Evolutionary conservation across 2,113 vertebrate species (phyloP), one percentile per base, ranked within the genome.

Genomic region (Lagopus leucura): DNA sequence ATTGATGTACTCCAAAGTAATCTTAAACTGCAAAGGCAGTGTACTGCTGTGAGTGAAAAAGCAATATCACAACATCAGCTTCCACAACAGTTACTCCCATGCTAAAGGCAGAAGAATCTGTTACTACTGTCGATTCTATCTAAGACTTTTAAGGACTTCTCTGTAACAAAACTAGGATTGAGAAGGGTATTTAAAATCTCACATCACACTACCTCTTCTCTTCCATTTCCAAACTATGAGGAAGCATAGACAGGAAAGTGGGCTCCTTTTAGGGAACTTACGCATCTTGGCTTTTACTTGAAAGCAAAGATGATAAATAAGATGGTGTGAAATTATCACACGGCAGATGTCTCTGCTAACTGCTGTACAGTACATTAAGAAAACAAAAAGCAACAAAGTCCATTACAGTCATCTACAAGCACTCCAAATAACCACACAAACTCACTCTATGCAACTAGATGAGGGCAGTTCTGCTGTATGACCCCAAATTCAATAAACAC

Each of bases 11-110:
- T 71, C 32, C n/a, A 12, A n/a, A 75, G 27, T 9, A 40, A 22
- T 42, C n/a, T 76, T 54, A 60, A 45, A 66, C 25, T 77, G 75
- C 45, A 70, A 82, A 58, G 27, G 48, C 32, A 28, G 63, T 55
- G 30, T 48, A n/a, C 25, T 55, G 1, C 3, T 18, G 16, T 19
- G 60, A 72, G 63, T 74, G 10, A 15, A 24, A 40, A 55, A 32
- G 20, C 27, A 27, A 4, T 12, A 22, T 48, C 47, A 13, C 18
- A 7, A 11, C 0, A 1, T 9, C 3, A 64, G 36, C 42, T 61
- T 76, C 14, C 42, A 74, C 28, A 58, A 25, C 58, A 43, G 40
- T 5, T 65, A 66, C 10, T 86, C 57, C 34, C 40, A 50, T 25
- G 54, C 8, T 20, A 34, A 36, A 64, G 42, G 65, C 48, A 58